These are phyloP conservation scores for Cyphomyrmex costatus DNA, from an alignment of 1,140 invertebrate species.

Conservation along the genomic window DNA sequence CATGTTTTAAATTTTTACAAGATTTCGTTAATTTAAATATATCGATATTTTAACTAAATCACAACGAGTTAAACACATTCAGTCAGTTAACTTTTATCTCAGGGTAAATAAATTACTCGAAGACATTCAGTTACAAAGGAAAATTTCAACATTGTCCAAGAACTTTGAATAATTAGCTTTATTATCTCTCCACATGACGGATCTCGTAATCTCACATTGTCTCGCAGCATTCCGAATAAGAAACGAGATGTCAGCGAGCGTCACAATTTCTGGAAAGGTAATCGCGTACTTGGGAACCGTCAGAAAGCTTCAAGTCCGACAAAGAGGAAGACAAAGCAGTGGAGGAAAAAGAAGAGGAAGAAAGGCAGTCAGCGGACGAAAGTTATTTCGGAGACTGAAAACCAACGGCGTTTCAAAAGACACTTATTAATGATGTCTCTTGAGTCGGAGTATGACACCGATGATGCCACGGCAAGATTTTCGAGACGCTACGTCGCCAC, in stretches of 20 bases:
- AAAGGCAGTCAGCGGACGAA: constrained; percentile 52
- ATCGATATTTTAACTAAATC: too few relatives aligned
- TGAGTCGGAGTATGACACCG: constrained; percentile 48
- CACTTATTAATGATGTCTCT: constrained; percentile 62
- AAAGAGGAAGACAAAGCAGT: constrained; percentile 60
- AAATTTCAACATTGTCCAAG: not conserved
- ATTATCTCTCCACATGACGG: constrained; percentile 24
- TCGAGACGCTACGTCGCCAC: not conserved
- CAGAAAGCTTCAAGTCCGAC: constrained; percentile 17
- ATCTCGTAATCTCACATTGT: constrained; percentile 33
- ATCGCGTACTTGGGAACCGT: constrained; percentile 20
- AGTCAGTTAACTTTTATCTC: too few relatives aligned
- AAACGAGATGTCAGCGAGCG: constrained; percentile 9
- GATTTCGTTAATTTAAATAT: too few relatives aligned
- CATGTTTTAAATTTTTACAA: too few relatives aligned
- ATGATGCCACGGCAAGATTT: constrained; percentile 11
- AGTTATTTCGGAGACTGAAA: constrained; percentile 34
- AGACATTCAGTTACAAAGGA: not conserved
- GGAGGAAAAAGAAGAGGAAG: constrained; percentile 59
- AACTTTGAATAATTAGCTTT: constrained; percentile 18
- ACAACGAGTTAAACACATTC: too few relatives aligned
- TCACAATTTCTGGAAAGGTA: constrained; percentile 36
- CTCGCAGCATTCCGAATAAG: not conserved
- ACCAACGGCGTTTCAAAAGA: constrained; percentile 62
- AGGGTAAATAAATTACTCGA: not conserved